Evolutionary conservation across 2,888 invertebrate species (phyloP), one percentile per base, ranked within the genome.

Genomic region (Sthenelais limicola): DNA sequence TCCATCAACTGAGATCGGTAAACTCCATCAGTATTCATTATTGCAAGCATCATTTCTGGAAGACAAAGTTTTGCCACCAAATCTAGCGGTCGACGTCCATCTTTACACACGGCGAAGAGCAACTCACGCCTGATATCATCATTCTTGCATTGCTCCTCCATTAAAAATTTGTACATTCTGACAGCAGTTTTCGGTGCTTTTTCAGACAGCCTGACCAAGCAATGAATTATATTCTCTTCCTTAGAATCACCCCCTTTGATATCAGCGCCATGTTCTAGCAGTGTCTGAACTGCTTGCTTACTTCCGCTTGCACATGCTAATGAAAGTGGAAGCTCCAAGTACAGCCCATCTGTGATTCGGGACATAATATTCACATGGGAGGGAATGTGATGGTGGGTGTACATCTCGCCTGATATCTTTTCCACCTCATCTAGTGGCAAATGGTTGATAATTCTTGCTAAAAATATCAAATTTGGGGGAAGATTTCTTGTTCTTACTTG

Each of bases 11-110:
- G 21, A 24, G 33, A 68, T 30, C 26, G 43, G 68, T 68, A 68
- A 15, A 68, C 51, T n/a, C 51, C 51, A 2, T 47, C 49, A 3
- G 68, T 68, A 18, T 68, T 49, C 2, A 68, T 18, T 9, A 68
- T 68, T 21, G 32, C 35, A 32, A 24, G 35, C 32, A 51, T 21
- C 28, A 68, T 68, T 24, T 68, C 68, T 26, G 68, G 32, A n/a
- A 68, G 49, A 15, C 49, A 26, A 21, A 68, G 48, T 48, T 48
- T 49, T 47, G 68, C 68, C 21, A 48, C 48, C 15, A 68, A 26
- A 18, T 68, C 68, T 18, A 49, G 18, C n/a, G 68, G 68, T 15
- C 35, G 26, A 12, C 26, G 21, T 1, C 62, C 62, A 4, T 62
- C 62, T 24, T 9, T 7, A 28, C 43, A 38, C 21, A 28, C 33